Base-by-base conservation (phyloP, 2,888 invertebrate genomes). In the Drosophila rubida region DNA sequence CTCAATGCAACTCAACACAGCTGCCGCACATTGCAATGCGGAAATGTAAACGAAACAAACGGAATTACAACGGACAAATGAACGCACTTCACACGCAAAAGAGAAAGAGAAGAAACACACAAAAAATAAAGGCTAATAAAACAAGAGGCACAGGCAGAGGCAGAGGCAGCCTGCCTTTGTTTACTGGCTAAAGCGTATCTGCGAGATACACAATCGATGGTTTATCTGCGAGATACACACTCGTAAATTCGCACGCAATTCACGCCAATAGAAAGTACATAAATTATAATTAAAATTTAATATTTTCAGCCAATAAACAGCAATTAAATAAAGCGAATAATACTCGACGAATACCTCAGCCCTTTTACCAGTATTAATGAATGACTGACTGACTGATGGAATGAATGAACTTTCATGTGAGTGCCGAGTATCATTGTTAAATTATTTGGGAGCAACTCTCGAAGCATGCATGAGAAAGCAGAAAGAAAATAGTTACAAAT, bases 51-150 rank as follows among this genome's bases (percentile, higher is more conserved):
- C 68, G 67, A 63, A 59, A 61, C 69, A 75, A 78, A 63, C 71
- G 51, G 60, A 80, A 70, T 65, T 54, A 32, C 32, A 32, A 57
- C 63, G 55, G 45, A 45, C 13, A 70, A 54, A 57, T 66, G 78
- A 84, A 87, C 87, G 85, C 85, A 87, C 79, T 81, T 75, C 54
- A 75, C 61, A 87, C 81, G 75, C 81, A 66, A 73, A 69, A 54
- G 37, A 53, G 32, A 42, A 46, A 46, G 30, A 48, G n/a, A 35
- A n/a, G 14, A 25, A 41, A 30, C 23, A 46, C 13, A 19, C 25
- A 49, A 42, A 42, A 37, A 23, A 55, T 16, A 32, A 49, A 49
- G 22, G 25, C 7, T 13, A 54, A 16, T 13, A 55, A 27, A 32
- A 45, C 11, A 14, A 32, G 22, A 30, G 45, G 50, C 50, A 51